Conservation (phyloP, 1,140 invertebrate species). For the Metaphire vulgaris region DNA sequence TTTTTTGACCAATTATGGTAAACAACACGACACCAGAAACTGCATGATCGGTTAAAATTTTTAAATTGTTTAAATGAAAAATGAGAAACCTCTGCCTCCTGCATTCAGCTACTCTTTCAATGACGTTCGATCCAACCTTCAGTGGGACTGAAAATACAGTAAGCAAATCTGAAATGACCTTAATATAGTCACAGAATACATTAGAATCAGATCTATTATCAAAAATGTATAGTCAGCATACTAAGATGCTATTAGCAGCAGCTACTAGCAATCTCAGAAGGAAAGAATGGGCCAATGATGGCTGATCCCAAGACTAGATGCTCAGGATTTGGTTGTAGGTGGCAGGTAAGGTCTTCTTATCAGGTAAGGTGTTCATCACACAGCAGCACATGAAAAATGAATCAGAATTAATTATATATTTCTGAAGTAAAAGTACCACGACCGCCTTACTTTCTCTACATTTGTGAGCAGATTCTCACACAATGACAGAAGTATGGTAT, state of each 20-base stretch:
- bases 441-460: too few relatives aligned
- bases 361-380: too few relatives aligned
- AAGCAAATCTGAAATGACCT: too few relatives aligned
- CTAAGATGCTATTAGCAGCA: background rate
- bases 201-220: background rate
- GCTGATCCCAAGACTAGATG: background rate
- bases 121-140: slow-evolving; percentile 43
- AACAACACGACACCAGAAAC: background rate
- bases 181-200: slow-evolving; percentile 32
- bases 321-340: background rate
- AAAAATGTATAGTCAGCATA: background rate
- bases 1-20: too few relatives aligned
- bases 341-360: too few relatives aligned
- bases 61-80: background rate
- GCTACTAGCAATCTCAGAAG: too few relatives aligned
- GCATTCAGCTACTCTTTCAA: slow-evolving; percentile 43
- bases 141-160: too few relatives aligned
- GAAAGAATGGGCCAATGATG: too few relatives aligned
- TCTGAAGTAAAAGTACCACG: background rate
- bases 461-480: too few relatives aligned
- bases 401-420: too few relatives aligned
- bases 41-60: background rate
- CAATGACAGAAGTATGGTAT: too few relatives aligned
- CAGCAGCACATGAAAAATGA: background rate
- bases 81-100: slow-evolving; percentile 40